Percentiles rank a stretch among this genome's conserved stretches.
Evolutionary conservation across 1,140 invertebrate species (phyloP).

Genomic region (Nasonia vitripennis): DNA sequence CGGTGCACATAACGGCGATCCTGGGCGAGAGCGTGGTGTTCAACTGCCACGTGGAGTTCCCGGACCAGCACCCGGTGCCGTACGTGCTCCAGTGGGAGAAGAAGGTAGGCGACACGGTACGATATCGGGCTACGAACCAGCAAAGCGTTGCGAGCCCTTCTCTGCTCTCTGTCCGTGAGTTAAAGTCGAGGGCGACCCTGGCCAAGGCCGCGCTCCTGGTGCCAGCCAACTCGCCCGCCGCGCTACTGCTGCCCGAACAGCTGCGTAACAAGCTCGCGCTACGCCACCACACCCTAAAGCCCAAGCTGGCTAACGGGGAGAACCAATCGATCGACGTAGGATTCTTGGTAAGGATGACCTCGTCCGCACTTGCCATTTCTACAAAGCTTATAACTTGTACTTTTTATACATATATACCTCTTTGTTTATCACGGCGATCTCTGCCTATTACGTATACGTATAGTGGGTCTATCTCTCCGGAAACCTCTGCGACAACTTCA

Average conservation of each 20-base stretch:
- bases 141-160: slow-evolving; percentile 62
- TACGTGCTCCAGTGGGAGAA: slow-evolving; percentile 99
- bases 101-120: slow-evolving; percentile 96
- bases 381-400: no score
- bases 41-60: slow-evolving; percentile 97
- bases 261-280: slow-evolving; percentile 59
- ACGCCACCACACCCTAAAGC: slow-evolving; percentile 17
- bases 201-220: slow-evolving; percentile 65
- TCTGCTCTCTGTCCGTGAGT: slow-evolving; percentile 76
- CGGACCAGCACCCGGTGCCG: slow-evolving; percentile 93
- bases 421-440: neutral
- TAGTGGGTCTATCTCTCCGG: slow-evolving; percentile 53
- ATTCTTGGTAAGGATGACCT: slow-evolving; percentile 63
- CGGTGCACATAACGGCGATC: slow-evolving; percentile 95
- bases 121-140: slow-evolving; percentile 82
- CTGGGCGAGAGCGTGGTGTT: slow-evolving; percentile 96
- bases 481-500: slow-evolving; percentile 57
- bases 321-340: slow-evolving; percentile 60
- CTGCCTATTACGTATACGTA: neutral
- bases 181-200: slow-evolving; percentile 71
- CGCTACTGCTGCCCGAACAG: slow-evolving; percentile 58
- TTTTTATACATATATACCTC: neutral
- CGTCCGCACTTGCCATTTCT: slow-evolving; percentile 30
- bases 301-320: slow-evolving; percentile 53
- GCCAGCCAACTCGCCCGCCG: slow-evolving; percentile 62